A percentile compares a stretch with the other conserved stretches of the same genome.
Conservation (phyloP, 2,888 invertebrate species). For the Agrochola macilenta region DNA sequence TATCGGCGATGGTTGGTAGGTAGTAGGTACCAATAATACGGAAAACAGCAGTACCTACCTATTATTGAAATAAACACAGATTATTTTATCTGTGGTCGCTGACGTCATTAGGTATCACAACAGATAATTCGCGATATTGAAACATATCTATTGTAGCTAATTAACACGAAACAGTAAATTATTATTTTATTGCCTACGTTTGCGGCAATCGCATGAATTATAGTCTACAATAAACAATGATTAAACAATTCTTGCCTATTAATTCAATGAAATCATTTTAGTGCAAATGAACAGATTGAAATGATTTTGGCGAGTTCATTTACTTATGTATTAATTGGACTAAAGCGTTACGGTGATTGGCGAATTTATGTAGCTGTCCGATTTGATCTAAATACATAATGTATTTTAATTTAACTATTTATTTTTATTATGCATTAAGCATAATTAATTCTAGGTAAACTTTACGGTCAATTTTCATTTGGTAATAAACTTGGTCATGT, state of each 20-base stretch:
- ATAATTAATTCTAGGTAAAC: slow-evolving; percentile 7
- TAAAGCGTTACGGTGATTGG: slow-evolving; percentile 43
- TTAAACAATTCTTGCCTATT: slow-evolving; percentile 64
- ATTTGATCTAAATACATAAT: slow-evolving; percentile 39
- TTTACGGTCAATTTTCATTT: neutral
- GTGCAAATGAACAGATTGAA: slow-evolving; percentile 54
- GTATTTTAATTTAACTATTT: slow-evolving; percentile 30
- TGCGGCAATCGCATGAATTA: slow-evolving; percentile 66
- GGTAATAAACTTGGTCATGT: slow-evolving; percentile 38
- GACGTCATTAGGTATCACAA: slow-evolving; percentile 54
- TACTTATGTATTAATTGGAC: slow-evolving; percentile 51
- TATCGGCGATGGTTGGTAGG: neutral
- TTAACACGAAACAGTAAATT: slow-evolving; percentile 67
- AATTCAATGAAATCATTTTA: slow-evolving; percentile 66
- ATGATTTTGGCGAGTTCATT: slow-evolving; percentile 57
- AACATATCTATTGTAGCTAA: slow-evolving; percentile 65
- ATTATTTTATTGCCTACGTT: slow-evolving; percentile 66
- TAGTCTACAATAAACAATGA: slow-evolving; percentile 66
- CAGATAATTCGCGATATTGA: slow-evolving; percentile 59
- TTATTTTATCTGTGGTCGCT: slow-evolving; percentile 36
- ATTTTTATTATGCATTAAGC: slow-evolving; percentile 34
- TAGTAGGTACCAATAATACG: neutral
- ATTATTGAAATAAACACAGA: slow-evolving; percentile 21
- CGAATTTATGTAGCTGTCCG: slow-evolving; percentile 44
- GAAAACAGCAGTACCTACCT: slow-evolving; percentile 3